Evolutionary conservation across 2,113 vertebrate genomes (phyloP), one percentile per base, ranked within the genome.

Genomic region (Pardalotus punctatus): DNA sequence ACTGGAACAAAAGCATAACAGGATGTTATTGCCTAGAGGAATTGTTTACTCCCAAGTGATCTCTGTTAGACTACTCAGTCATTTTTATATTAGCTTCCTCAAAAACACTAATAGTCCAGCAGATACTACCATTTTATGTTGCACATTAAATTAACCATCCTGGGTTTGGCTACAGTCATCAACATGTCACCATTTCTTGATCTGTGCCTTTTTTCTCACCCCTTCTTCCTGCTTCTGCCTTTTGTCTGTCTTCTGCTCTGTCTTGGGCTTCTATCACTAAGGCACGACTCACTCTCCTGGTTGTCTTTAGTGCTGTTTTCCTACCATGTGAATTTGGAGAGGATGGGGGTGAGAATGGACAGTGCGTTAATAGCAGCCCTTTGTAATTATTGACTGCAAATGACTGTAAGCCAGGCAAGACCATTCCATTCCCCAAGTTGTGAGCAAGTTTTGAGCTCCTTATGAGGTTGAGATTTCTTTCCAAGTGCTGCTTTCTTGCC

Each of bases 21-120:
- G 96, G 95, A 96, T 97, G 90, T 96, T 96, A 62, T 60, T 90
- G 79, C 81, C 85, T 60, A 3, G 74, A 86, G 79, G 79, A 73
- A 4, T 78, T 97, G 84, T 96, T 96, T 91, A 82, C 64, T 92
- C 56, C 35, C 10, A 40, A 78, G 17, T 83, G 62, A 58, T 87
- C 42, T 54, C 57, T 79, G 57, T 76, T 82, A 35, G 87, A 48
- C 45, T 87, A 9, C 21, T 88, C 38, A 6, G 81, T 53, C 62
- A 35, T 64, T 92, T 85, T 89, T 69, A 25, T 81, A 28, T 76
- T 72, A n/a, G 23, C 58, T 91, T 94, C 33, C 35, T 89, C 50
- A 61, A 48, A 65, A 81, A 92, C 84, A 48, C 29, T 62, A 35
- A 6, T 67, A 82, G 48, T 65, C 57, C 53, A 90, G 53, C 31